Conservation (phyloP, 1,140 invertebrate species). For the Reticulitermes speratus region DNA sequence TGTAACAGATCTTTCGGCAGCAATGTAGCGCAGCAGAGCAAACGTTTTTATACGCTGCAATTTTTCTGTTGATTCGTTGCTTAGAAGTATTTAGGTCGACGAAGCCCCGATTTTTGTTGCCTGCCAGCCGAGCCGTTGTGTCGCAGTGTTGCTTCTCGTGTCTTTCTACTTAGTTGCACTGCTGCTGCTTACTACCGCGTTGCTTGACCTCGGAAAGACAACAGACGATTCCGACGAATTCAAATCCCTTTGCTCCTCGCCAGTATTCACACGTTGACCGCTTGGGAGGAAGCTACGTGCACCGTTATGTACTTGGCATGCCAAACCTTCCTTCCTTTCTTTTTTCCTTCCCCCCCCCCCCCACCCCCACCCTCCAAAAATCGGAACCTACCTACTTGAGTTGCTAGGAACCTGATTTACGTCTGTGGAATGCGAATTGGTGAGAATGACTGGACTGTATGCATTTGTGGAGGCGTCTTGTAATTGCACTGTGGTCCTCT, state of each 20-base stretch:
- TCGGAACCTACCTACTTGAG: not conserved
- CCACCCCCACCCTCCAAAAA: not conserved
- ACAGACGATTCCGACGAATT: not conserved
- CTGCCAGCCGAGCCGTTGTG: too few species aligned
- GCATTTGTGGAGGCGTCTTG: not conserved
- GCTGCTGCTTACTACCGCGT: not conserved
- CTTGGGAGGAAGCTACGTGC: not conserved
- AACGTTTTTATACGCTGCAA: not conserved
- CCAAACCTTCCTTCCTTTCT: not conserved
- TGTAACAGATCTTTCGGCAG: not conserved
- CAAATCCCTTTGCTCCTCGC: not conserved
- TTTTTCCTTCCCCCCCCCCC: too few species aligned
- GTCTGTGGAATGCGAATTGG: not conserved
- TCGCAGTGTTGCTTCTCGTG: too few species aligned
- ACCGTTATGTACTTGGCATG: not conserved
- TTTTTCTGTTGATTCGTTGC: conserved; percentile 2
- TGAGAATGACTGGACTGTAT: not conserved
- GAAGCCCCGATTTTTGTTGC: not conserved
- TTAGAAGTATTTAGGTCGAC: not conserved
- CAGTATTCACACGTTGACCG: not conserved
- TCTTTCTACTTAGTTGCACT: not conserved
- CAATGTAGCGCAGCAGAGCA: not conserved
- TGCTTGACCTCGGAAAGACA: not conserved
- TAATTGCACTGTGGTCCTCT: too few species aligned
- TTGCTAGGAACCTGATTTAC: not conserved